A percentile compares a stretch with the other conserved stretches of the same genome.
Conservation (phyloP, 2,797 vertebrate genomes). For the Acanthurus lineatus region DNA sequence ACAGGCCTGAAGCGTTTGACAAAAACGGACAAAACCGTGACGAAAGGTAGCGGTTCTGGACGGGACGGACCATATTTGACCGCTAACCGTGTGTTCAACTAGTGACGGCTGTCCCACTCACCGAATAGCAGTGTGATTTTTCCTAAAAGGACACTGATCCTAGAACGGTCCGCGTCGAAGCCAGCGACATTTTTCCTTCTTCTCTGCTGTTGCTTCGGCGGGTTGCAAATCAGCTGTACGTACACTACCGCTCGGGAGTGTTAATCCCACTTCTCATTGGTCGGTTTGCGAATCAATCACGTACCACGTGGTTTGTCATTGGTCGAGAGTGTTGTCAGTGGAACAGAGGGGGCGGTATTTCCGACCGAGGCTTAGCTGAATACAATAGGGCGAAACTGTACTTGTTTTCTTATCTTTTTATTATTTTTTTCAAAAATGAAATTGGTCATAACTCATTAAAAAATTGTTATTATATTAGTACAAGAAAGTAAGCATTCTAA, state of each 20-base stretch:
- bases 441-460: too few relatives aligned
- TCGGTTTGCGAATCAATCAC: conserved; percentile 48
- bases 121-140: conserved; percentile 64
- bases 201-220: conserved; percentile 77
- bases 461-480: too few relatives aligned
- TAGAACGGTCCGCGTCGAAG: conserved; percentile 84
- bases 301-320: not conserved
- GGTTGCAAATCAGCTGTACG: conserved; percentile 86
- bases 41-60: not conserved
- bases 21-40: not conserved
- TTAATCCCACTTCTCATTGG: conserved; percentile 71
- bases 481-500: too few relatives aligned
- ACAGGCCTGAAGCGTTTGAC: conserved; percentile 9
- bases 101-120: conserved; percentile 82
- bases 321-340: conserved; percentile 4
- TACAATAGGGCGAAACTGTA: not conserved
- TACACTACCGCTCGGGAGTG: conserved; percentile 43
- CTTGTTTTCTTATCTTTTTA: not conserved
- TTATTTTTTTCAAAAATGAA: too few relatives aligned
- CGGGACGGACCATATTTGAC: conserved; percentile 13
- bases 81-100: conserved; percentile 59
- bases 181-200: conserved; percentile 83
- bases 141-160: conserved; percentile 85
- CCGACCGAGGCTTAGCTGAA: conserved; percentile 17
- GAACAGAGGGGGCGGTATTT: conserved; percentile 56